Evolutionary conservation across 1,140 invertebrate species (phyloP), one percentile per base, ranked within the genome.

Genomic region (Dendroctonus ponderosae): DNA sequence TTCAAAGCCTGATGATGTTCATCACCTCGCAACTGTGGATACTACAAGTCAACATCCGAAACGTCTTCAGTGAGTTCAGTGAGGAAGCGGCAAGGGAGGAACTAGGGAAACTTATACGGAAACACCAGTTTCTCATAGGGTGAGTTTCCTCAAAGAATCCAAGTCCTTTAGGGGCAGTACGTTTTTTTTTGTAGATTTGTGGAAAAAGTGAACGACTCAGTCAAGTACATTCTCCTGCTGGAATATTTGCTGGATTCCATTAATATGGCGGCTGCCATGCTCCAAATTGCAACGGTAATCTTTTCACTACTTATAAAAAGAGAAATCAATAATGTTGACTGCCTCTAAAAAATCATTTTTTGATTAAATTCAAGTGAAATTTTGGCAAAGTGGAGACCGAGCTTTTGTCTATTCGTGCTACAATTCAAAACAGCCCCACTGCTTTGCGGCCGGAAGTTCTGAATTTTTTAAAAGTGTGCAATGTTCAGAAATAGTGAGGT

Each of bases 211-310:
- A 56, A 56, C 5, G 14, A 39, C 0, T 4, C 53, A 37, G 14
- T 56, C 7, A 56, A 56, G 15, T 56, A 56, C 53, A 14, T 56
- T 7, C 37, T 56, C 3, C 14, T 56, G 9, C 15, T 56, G 0
- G 53, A 56, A 9, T 56, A 38, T 40, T 3, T 56, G 9, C 38
- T 56, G 9, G 39, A 56, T 40, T 56, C 53, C 8, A 38, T 56
- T 7, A 26, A 56, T 56, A 26, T 56, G 40, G 53, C 53, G 2
- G 39, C 53, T 8, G 53, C 38, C 8, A 37, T 56, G 39, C 8
- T 56, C 6, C 53, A 56, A 56, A 56, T 56, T 40, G 9, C 40
- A 11, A 56, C 14, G 53, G 53, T 56, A 56, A 56, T 11, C 2
- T 12, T 46, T 11, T 12, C 8, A 46, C 5, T 9, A 1, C 8